Base-by-base conservation (phyloP, 2,797 vertebrate genomes). In the Chrysocyon brachyurus region DNA sequence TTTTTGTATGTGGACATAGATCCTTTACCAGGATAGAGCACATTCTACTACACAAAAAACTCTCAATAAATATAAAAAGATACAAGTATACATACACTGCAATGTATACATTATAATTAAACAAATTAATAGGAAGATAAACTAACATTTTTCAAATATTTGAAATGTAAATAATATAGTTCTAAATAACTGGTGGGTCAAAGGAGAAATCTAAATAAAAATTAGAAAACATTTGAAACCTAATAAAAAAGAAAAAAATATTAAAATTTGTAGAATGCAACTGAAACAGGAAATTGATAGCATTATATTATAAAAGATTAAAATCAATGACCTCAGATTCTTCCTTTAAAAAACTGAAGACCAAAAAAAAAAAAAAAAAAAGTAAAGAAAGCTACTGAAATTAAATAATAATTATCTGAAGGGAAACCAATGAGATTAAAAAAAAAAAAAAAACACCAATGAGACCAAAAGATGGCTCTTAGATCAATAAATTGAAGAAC, bases 1-100 rank as follows among this genome's bases (percentile, higher is more conserved):
- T 26, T 40, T 57, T 59, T 70, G 3, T 33, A 61, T 15, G 36
- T 28, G 36, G 68, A 73, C 6, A 3, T n/a, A 49, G 46, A 21
- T 11, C 22, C 26, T 22, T 79, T 49, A 68, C 52, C 19, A 36
- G 68, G 21, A 11, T 28, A 49, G 36, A 79, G 11, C 73, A 79
- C 49, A 49, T 14, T 83, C 46, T 33, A 57, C 2, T 63, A 5
- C 57, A 83, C 63, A 56, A 64, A 49, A 46, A 87, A 22, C 19
- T 84, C 36, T 68, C 36, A 94, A 75, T 63, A 84, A 66, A 90
- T 56, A 57, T 33, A 28, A 94, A 94, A 81, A 73, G 40, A 88
- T 49, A 77, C 0, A 77, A 64, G 24, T 28, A 36, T 24, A 36
- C 22, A 66, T 11, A 78, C 31, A 26, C 26, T 66, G 21, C 31